These are phyloP conservation scores for Tauraco hartlaubi DNA, from an alignment of 2,797 vertebrate species.

Conservation along the genomic window DNA sequence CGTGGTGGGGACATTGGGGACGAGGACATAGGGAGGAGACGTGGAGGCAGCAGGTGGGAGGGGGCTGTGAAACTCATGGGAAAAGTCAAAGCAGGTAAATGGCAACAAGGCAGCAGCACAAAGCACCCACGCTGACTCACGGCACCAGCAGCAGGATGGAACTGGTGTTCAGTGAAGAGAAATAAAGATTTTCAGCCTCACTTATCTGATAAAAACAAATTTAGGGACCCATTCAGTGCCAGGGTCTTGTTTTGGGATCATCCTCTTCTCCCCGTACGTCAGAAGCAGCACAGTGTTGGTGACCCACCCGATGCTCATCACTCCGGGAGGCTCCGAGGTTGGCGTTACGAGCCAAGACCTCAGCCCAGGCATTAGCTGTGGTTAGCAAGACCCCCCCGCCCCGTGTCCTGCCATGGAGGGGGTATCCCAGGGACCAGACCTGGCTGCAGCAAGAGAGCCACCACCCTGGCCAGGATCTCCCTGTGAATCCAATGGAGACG, in stretches of 20 bases:
- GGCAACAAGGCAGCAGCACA: not conserved
- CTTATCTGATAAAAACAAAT: not conserved
- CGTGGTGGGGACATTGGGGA: fast-evolving
- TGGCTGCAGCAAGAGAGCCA: not conserved
- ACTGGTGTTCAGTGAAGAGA: not conserved
- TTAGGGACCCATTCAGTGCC: not conserved
- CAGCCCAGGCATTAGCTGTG: not conserved
- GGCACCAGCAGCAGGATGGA: not conserved
- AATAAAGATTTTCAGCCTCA: not conserved
- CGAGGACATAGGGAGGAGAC: not conserved
- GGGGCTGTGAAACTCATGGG: not conserved
- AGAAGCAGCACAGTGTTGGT: not conserved
- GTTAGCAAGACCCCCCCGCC: fast-evolving
- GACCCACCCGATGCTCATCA: fast-evolving
- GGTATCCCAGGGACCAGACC: not conserved
- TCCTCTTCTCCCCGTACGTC: not conserved
- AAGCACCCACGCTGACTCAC: not conserved
- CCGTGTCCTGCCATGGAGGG: fast-evolving
- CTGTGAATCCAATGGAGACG: fast-evolving
- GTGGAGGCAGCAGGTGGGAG: not conserved
- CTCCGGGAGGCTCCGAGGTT: not conserved
- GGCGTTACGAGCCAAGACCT: not conserved
- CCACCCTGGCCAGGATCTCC: not conserved
- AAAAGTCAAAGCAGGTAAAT: slow-evolving; percentile 33
- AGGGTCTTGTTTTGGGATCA: not conserved